Conservation (phyloP, 2,888 invertebrate genomes). For the Herminia tarsipennalis region DNA sequence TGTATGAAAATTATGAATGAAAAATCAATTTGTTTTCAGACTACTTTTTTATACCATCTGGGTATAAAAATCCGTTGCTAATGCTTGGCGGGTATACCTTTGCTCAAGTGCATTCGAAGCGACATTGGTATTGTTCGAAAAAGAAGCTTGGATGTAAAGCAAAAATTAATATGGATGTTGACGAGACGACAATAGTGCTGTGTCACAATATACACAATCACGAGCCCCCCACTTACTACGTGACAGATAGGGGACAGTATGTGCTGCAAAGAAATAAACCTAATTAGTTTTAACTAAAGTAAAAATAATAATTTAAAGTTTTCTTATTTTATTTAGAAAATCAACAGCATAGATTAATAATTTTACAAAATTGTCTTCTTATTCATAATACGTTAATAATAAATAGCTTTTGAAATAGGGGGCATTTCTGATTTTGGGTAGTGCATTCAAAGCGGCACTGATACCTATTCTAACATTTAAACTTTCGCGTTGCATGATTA, state of each 20-base stretch:
- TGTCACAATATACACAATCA: constrained; percentile 42
- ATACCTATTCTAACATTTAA: too few species aligned
- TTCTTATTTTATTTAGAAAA: too few species aligned
- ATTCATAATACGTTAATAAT: too few species aligned
- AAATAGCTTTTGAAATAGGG: too few species aligned
- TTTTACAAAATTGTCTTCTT: too few species aligned
- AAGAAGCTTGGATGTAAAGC: constrained; percentile 38
- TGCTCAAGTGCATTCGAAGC: constrained; percentile 26
- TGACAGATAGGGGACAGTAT: constrained; percentile 35
- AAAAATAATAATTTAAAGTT: too few species aligned
- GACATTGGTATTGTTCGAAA: constrained; percentile 42
- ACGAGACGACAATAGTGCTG: constrained; percentile 27
- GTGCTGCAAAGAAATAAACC: constrained; percentile 10
- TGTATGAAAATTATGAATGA: too few species aligned
- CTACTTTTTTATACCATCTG: constrained; percentile 29
- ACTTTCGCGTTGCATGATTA: too few species aligned
- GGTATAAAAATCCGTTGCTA: constrained; percentile 29
- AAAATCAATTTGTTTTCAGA: constrained; percentile 36
- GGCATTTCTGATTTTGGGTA: too few species aligned
- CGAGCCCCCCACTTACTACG: constrained; percentile 38
- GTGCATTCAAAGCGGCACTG: too few species aligned
- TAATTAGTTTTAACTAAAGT: neutral
- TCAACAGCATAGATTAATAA: too few species aligned
- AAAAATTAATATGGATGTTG: constrained; percentile 31
- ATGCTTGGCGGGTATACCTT: constrained; percentile 47